Evolutionary conservation across 2,113 vertebrate genomes (phyloP).

Genomic region (Panthera leo): DNA sequence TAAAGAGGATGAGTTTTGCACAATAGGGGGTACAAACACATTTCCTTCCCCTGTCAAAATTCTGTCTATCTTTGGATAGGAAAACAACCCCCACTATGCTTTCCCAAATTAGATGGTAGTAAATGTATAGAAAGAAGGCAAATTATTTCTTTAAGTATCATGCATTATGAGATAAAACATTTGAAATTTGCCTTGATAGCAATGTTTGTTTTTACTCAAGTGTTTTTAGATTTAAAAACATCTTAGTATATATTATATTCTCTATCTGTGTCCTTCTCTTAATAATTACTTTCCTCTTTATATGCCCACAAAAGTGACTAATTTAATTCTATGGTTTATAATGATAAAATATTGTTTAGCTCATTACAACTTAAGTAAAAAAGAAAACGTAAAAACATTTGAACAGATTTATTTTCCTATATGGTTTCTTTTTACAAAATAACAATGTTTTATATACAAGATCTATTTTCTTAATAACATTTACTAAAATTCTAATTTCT

Average conservation of each 20-base stretch:
- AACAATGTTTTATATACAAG: not conserved
- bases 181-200: not conserved
- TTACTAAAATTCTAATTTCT: conserved; percentile 21
- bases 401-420: not conserved
- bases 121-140: not conserved
- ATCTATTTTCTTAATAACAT: not conserved
- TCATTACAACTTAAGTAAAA: conserved; percentile 9
- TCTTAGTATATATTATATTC: not conserved
- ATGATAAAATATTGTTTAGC: not conserved
- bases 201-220: not conserved
- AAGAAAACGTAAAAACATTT: not conserved
- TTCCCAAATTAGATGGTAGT: not conserved
- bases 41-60: conserved; percentile 79
- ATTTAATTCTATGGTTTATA: not conserved
- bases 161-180: not conserved
- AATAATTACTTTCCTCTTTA: not conserved
- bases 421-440: not conserved
- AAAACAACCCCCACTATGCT: not conserved
- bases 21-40: conserved; percentile 60
- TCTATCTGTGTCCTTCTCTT: not conserved
- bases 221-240: not conserved
- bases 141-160: not conserved
- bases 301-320: not conserved
- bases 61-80: conserved; percentile 47
- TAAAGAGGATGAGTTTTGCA: conserved; percentile 57